Evolutionary conservation across 53 echinoderm and acorn worm species (phyloP).

Genomic region (Holothuria leucospilota): DNA sequence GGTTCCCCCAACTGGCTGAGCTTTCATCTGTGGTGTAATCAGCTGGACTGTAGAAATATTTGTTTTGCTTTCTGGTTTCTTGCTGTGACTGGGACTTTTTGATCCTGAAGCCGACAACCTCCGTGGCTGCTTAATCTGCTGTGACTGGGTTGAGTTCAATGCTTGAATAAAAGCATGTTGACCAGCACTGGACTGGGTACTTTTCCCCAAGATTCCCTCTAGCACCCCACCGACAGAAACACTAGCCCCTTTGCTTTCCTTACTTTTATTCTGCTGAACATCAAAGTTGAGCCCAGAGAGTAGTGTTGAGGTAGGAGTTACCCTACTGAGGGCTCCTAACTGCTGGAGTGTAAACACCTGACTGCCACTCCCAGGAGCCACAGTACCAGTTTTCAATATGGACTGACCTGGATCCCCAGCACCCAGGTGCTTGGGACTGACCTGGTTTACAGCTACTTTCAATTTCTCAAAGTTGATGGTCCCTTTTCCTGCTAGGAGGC

Average conservation of each 20-base stretch:
- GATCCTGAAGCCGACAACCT: conserved; percentile 2
- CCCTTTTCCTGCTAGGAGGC: conserved; percentile 18
- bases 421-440: neutral
- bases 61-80: conserved; percentile 26
- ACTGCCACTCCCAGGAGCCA: neutral
- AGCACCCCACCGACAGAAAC: conserved; percentile 33
- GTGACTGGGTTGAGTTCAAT: conserved; percentile 28
- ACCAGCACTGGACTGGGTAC: neutral
- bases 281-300: conserved; percentile 86
- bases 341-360: conserved; percentile 34
- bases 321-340: conserved; percentile 34
- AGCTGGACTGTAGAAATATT: conserved; percentile 12
- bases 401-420: neutral
- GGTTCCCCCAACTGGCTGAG: neutral
- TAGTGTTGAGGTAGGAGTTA: neutral
- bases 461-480: conserved; percentile 31
- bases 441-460: conserved; percentile 34
- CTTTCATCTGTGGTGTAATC: conserved; percentile 19
- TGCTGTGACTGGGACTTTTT: conserved; percentile 22
- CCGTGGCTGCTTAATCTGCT: conserved; percentile 25
- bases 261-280: conserved; percentile 69
- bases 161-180: conserved; percentile 44
- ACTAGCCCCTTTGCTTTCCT: conserved; percentile 2
- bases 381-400: neutral
- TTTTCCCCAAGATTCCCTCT: conserved; percentile 35